Percentiles rank a stretch among this genome's conserved stretches.
phyloP scores from a whole-genome alignment of 2,888 invertebrate species.

The Synanthedon formicaeformis region DNA sequence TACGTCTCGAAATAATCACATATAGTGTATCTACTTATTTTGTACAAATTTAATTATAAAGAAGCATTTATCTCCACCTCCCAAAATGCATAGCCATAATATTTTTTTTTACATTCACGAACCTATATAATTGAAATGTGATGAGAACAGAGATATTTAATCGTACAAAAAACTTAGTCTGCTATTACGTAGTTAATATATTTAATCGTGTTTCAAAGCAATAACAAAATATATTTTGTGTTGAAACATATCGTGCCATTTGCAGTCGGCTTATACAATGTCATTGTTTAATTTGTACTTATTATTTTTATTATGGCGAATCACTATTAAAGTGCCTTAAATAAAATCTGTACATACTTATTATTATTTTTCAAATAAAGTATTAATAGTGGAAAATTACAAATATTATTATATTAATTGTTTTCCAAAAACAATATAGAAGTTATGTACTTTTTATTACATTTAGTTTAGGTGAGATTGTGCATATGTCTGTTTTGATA shows the following conservation, averaged over 20 bases:
- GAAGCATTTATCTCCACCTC: slow-evolving; percentile 31
- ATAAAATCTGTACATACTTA: slow-evolving; percentile 60
- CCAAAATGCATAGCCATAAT: slow-evolving; percentile 29
- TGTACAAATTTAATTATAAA: slow-evolving; percentile 6
- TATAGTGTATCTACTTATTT: background rate
- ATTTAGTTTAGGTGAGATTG: slow-evolving; percentile 63
- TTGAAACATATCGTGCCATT: slow-evolving; percentile 64
- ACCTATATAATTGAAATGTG: slow-evolving; percentile 12
- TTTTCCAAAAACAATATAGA: slow-evolving; percentile 60
- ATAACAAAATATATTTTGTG: slow-evolving; percentile 32
- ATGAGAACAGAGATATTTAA: slow-evolving; percentile 38
- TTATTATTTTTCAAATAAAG: slow-evolving; percentile 42
- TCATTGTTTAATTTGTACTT: slow-evolving; percentile 62
- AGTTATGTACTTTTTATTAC: slow-evolving; percentile 46
- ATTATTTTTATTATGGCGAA: slow-evolving; percentile 45
- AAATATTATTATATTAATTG: slow-evolving; percentile 43
- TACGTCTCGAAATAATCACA: too few species aligned
- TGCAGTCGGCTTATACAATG: slow-evolving; percentile 45
- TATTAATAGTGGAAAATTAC: slow-evolving; percentile 50
- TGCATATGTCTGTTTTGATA: slow-evolving; percentile 70
- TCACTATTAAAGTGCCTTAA: slow-evolving; percentile 58
- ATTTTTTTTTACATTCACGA: slow-evolving; percentile 1
- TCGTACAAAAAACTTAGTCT: slow-evolving; percentile 58
- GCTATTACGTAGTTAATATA: slow-evolving; percentile 38
- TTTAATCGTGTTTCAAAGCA: slow-evolving; percentile 44